phyloP scores from a whole-genome alignment of 2,113 vertebrate species.

The Chrysochloris asiatica region DNA sequence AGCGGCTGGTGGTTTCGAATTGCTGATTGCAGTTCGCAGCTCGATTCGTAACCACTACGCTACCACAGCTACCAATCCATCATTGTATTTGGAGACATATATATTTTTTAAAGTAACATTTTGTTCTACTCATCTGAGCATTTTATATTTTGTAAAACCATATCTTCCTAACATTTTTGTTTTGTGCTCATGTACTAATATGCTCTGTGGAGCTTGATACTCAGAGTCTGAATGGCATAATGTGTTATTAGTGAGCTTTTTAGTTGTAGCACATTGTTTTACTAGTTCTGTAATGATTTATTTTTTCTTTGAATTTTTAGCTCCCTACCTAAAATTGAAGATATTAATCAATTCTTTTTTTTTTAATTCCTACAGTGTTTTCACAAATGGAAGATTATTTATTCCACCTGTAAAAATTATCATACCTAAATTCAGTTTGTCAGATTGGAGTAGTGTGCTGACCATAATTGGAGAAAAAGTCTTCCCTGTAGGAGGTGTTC shows the following conservation, averaged over 20 bases:
- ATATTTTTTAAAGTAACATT: neutral
- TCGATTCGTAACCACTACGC: too few relatives aligned
- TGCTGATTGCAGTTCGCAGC: too few relatives aligned
- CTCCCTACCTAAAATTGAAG: neutral
- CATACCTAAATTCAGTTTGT: conserved; percentile 84
- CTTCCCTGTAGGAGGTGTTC: conserved; percentile 82
- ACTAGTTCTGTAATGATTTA: neutral
- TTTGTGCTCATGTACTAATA: neutral
- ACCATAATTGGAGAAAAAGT: conserved; percentile 83
- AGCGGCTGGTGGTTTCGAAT: too few relatives aligned
- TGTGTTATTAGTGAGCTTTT: neutral
- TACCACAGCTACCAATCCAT: too few relatives aligned
- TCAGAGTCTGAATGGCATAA: too few relatives aligned
- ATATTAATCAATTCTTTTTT: conserved; percentile 28
- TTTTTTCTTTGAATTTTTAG: neutral
- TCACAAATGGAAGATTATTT: conserved; percentile 85
- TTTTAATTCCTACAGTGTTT: conserved; percentile 79
- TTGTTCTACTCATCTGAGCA: neutral
- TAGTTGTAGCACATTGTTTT: neutral
- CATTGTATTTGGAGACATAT: too few relatives aligned
- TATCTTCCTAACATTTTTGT: rapidly evolving
- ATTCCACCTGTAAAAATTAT: conserved; percentile 82
- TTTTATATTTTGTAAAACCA: neutral
- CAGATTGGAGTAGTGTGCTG: conserved; percentile 85
- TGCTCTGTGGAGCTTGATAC: rapidly evolving